phyloP scores from a whole-genome alignment of 2,797 vertebrate species.

The Enteromius viviparus region DNA sequence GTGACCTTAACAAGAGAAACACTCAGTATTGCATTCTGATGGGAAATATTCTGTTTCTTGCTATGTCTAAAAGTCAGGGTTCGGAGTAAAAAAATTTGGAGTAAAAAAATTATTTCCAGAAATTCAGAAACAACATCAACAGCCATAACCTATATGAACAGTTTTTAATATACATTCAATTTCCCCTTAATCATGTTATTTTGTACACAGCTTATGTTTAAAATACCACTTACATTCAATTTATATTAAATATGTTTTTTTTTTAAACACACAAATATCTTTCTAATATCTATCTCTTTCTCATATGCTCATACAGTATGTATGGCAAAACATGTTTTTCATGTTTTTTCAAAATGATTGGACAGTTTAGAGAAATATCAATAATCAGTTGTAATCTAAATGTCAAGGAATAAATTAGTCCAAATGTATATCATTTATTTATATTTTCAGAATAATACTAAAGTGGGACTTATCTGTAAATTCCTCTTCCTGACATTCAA shows the following conservation, averaged over 20 bases:
- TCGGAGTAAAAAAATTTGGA: background rate
- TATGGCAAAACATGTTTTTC: too few relatives aligned
- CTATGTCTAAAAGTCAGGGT: background rate
- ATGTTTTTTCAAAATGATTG: background rate
- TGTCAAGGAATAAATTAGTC: background rate
- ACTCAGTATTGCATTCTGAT: background rate
- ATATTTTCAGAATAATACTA: too few relatives aligned
- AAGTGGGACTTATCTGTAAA: background rate
- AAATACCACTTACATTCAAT: background rate
- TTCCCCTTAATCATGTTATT: background rate
- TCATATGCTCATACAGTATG: too few relatives aligned
- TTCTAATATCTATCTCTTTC: too few relatives aligned
- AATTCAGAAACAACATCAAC: background rate
- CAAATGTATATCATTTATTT: too few relatives aligned
- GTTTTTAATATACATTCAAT: background rate
- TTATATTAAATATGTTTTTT: background rate
- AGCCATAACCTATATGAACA: background rate
- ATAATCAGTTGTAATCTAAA: background rate
- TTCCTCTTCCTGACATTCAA: background rate
- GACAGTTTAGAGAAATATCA: background rate
- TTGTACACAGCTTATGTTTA: background rate
- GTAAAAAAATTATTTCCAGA: background rate
- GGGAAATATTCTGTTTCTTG: background rate
- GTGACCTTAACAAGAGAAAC: constrained; percentile 36
- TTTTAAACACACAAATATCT: background rate